phyloP scores from a whole-genome alignment of 2,113 vertebrate genomes.

The Cettia cetti region DNA sequence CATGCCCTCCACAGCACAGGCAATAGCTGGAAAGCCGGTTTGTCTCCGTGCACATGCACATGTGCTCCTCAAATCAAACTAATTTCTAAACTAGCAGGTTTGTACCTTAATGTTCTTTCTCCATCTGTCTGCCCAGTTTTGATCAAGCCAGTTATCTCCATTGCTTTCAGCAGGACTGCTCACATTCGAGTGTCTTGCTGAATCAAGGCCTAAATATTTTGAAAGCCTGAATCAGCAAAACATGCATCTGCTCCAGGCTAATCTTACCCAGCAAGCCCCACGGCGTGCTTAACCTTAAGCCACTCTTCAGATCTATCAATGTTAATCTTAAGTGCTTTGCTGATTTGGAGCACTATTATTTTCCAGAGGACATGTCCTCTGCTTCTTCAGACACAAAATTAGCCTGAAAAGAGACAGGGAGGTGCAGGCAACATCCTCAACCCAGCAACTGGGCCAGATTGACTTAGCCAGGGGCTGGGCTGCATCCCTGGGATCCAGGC shows the following conservation, averaged over 20 bases:
- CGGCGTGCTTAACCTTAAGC: not conserved
- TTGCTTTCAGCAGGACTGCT: not conserved
- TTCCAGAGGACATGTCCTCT: not conserved
- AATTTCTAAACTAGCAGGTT: not conserved
- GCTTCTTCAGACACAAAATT: not conserved
- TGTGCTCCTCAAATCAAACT: not conserved
- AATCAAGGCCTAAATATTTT: not conserved
- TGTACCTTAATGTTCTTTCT: not conserved
- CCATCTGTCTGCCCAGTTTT: not conserved
- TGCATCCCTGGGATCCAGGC: not conserved
- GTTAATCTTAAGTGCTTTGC: conserved; percentile 14
- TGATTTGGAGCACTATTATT: not conserved
- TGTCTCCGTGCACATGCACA: not conserved
- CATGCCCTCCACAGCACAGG: accelerated
- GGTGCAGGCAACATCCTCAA: not conserved
- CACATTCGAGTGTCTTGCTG: not conserved
- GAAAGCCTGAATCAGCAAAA: conserved; percentile 37
- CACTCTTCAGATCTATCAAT: not conserved
- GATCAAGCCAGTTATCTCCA: not conserved
- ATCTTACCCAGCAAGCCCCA: not conserved
- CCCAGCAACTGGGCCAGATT: accelerated
- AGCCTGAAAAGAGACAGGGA: not conserved
- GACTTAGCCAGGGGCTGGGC: not conserved
- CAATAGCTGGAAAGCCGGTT: accelerated
- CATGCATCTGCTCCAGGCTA: not conserved